Percentiles rank a stretch among this genome's conserved stretches.
Conservation (phyloP, 1,140 invertebrate genomes). For the Brachionus paranguensis region DNA sequence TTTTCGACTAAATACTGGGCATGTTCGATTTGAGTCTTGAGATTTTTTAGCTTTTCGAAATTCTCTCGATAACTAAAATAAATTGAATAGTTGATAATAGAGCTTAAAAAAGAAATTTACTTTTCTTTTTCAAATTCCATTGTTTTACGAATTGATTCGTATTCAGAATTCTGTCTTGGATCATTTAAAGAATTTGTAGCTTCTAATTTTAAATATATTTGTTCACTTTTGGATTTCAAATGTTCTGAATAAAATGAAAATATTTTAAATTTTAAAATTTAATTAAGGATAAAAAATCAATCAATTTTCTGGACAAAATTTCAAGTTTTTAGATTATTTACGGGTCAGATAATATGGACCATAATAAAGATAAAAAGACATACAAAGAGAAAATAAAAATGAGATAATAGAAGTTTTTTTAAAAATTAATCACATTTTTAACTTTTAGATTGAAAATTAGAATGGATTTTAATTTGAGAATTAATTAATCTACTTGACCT, state of each 20-base stretch:
- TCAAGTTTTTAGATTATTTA: no score
- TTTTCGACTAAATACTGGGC: conserved; percentile 54
- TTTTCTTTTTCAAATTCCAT: conserved; percentile 50
- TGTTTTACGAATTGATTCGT: conserved; percentile 46
- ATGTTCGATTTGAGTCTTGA: conserved; percentile 56
- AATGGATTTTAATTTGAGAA: no score
- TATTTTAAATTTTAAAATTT: background rate
- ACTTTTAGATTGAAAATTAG: no score
- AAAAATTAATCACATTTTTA: no score
- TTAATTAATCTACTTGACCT: no score
- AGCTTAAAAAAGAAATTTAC: conserved; percentile 38
- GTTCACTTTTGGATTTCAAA: conserved; percentile 48
- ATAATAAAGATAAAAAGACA: no score
- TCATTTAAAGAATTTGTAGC: background rate
- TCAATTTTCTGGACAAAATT: no score
- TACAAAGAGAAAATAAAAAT: no score
- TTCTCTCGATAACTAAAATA: conserved; percentile 49
- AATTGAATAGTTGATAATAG: no score
- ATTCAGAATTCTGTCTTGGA: conserved; percentile 47
- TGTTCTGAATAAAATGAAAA: conserved; percentile 45
- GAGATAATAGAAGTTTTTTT: no score
- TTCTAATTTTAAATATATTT: conserved; percentile 40
- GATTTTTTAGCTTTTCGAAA: conserved; percentile 46
- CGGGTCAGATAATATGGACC: no score
- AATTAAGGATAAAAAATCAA: background rate